Evolutionary conservation across 92 coral and sea anemone species (phyloP).

Genomic region (Heliopora coerulea): DNA sequence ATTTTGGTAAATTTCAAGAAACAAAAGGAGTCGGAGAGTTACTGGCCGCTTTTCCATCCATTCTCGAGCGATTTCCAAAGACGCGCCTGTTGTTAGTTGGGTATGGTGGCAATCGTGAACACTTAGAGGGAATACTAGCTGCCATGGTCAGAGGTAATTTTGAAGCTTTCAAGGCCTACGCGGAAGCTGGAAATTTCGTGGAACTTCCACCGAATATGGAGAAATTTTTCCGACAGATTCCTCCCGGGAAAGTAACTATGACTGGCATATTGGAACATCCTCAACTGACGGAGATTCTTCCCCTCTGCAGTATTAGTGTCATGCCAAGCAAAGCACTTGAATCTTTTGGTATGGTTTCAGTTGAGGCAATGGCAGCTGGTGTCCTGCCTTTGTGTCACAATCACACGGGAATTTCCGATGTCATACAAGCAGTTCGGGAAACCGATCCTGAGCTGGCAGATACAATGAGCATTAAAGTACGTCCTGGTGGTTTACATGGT

Average conservation of each 20-base stretch:
- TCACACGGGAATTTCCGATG: conserved; percentile 77
- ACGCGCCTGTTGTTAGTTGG: conserved; percentile 73
- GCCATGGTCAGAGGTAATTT: conserved; percentile 62
- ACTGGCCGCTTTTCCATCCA: conserved; percentile 69
- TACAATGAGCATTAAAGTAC: conserved; percentile 65
- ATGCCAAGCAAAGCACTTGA: conserved; percentile 71
- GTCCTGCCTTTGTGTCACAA: conserved; percentile 75
- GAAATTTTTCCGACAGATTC: conserved; percentile 65
- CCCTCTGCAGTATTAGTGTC: conserved; percentile 69
- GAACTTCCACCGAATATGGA: conserved; percentile 64
- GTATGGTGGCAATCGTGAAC: conserved; percentile 80
- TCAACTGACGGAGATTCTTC: conserved; percentile 75
- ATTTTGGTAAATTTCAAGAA: conserved; percentile 78
- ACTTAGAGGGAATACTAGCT: conserved; percentile 73
- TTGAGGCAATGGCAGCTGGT: conserved; percentile 89
- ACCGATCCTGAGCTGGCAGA: conserved; percentile 66
- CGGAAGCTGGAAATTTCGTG: conserved; percentile 70
- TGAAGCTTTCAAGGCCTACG: conserved; percentile 84
- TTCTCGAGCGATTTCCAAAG: conserved; percentile 67
- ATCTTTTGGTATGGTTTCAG: conserved; percentile 84
- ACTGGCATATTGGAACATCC: conserved; percentile 77
- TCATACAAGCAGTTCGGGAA: conserved; percentile 63
- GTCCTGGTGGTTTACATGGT: conserved; percentile 75
- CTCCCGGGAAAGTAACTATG: conserved; percentile 63
- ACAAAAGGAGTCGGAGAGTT: conserved; percentile 64